Evolutionary conservation across 2,113 vertebrate genomes (phyloP).

Genomic region (Stictonetta naevosa): DNA sequence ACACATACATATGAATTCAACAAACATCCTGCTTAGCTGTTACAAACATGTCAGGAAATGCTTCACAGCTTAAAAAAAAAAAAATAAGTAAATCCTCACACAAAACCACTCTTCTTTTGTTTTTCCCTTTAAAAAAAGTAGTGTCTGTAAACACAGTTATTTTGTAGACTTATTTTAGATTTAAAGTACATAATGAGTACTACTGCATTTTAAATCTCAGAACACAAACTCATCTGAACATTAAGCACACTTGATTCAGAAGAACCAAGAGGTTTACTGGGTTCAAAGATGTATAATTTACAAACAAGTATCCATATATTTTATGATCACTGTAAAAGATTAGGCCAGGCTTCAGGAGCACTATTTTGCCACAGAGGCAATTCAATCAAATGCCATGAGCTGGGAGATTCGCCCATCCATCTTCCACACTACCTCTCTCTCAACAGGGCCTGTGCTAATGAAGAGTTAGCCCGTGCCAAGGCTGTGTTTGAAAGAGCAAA

Average conservation of each 20-base stretch:
- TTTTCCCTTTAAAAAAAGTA: neutral
- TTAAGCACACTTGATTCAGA: neutral
- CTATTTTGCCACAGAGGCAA: neutral
- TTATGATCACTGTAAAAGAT: neutral
- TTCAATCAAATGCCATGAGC: neutral
- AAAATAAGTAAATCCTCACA: neutral
- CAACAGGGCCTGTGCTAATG: neutral
- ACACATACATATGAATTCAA: neutral
- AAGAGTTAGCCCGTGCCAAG: neutral
- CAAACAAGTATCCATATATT: neutral
- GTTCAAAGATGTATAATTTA: neutral
- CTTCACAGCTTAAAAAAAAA: neutral
- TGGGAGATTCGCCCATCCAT: neutral
- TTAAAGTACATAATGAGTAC: neutral
- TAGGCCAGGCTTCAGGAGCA: neutral
- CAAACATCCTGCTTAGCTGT: neutral
- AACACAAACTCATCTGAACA: neutral
- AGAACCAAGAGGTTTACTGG: neutral
- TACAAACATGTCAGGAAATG: neutral
- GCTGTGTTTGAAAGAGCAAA: slow-evolving; percentile 9
- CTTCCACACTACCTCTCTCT: neutral
- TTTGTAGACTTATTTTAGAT: neutral
- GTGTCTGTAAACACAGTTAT: neutral
- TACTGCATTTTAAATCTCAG: neutral
- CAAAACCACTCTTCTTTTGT: neutral